Conservation (phyloP, 2,888 invertebrate species). For the Parascotia fuliginaria region DNA sequence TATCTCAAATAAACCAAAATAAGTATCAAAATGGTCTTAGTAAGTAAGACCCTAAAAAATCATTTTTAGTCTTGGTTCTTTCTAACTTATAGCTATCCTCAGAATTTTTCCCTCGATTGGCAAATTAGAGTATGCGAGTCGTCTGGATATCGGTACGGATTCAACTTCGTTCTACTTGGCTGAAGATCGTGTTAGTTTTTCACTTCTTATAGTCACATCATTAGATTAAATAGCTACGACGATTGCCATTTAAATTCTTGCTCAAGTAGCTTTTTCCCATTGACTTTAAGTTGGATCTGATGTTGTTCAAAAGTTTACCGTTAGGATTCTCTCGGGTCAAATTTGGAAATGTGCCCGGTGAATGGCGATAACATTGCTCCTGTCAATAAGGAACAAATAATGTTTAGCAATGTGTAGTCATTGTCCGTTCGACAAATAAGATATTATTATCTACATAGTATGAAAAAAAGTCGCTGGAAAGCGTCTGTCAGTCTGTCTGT, state of each 20-base stretch:
- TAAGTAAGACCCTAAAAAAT: too few relatives aligned
- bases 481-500: too few relatives aligned
- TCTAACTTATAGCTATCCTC: constrained; percentile 32
- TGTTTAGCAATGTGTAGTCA: not conserved
- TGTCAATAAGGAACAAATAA: not conserved
- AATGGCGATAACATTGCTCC: not conserved
- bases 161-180: constrained; percentile 46
- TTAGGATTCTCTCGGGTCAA: not conserved
- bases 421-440: too few relatives aligned
- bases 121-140: constrained; percentile 66
- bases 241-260: constrained; percentile 12
- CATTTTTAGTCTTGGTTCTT: constrained; percentile 20
- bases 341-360: not conserved
- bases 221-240: constrained; percentile 25
- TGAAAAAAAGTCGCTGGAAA: too few relatives aligned
- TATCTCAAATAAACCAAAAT: too few relatives aligned
- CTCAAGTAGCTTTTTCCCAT: constrained; percentile 2
- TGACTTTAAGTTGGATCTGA: not conserved
- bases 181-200: constrained; percentile 34
- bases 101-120: constrained; percentile 73
- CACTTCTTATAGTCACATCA: constrained; percentile 27
- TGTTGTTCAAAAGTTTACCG: not conserved
- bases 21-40: too few relatives aligned
- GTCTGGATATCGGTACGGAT: constrained; percentile 60
- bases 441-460: too few relatives aligned